Percentiles rank a stretch among this genome's conserved stretches.
Evolutionary conservation across 2,888 invertebrate genomes (phyloP).

Genomic region (Willowsia nigromaculata): DNA sequence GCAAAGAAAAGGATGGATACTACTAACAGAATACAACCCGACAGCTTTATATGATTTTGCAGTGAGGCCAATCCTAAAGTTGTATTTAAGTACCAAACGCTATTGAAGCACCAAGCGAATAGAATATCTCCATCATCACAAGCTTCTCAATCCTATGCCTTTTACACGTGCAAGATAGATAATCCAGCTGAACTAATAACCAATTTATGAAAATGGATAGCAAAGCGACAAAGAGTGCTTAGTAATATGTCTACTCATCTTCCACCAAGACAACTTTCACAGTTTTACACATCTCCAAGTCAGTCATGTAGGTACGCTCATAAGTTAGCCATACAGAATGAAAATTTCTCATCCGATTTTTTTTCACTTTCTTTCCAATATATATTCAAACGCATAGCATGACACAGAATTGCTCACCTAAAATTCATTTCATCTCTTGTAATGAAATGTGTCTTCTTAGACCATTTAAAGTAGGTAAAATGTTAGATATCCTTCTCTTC

Average conservation of each 20-base stretch:
- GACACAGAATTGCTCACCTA: too few relatives aligned
- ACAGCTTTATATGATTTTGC: too few relatives aligned
- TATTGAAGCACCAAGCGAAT: conserved; percentile 16
- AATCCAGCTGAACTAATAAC: conserved; percentile 68
- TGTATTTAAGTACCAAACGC: too few relatives aligned
- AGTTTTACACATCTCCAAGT: not conserved
- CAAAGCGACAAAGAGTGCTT: not conserved
- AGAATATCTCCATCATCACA: conserved; percentile 6
- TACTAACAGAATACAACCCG: too few relatives aligned
- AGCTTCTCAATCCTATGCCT: not conserved
- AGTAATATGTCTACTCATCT: conserved; percentile 9
- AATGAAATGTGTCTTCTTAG: too few relatives aligned
- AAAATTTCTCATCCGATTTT: conserved; percentile 29
- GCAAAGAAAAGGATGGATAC: not conserved
- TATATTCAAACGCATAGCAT: too few relatives aligned
- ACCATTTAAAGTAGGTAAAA: too few relatives aligned
- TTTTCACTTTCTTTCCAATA: not conserved
- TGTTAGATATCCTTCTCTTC: not conserved
- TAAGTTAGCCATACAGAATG: not conserved
- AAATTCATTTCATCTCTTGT: not conserved
- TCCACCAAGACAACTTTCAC: not conserved
- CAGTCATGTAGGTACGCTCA: not conserved
- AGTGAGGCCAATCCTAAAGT: too few relatives aligned
- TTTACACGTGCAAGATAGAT: conserved; percentile 34
- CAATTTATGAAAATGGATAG: conserved; percentile 66